Conservation (phyloP, 2,888 invertebrate genomes). For the Calephelis perditalis region DNA sequence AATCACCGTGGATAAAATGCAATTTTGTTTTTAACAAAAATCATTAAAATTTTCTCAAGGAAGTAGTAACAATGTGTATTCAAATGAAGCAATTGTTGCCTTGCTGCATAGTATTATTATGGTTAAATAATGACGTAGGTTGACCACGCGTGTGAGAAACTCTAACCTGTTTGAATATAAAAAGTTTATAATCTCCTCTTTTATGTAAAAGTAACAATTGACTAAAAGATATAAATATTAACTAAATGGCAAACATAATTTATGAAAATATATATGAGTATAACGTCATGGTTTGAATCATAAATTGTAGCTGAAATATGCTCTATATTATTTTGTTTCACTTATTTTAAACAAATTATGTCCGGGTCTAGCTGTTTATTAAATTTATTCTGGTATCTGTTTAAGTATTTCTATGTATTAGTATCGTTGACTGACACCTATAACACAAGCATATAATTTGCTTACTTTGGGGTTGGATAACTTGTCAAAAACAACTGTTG, state of each 20-base stretch:
- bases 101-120: slow-evolving; percentile 3
- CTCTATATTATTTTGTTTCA: too few relatives aligned
- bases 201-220: background rate
- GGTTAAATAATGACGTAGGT: slow-evolving; percentile 10
- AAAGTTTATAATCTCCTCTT: background rate
- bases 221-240: too few relatives aligned
- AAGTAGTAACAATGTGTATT: slow-evolving; percentile 5
- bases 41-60: slow-evolving; percentile 7
- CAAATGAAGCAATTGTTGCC: slow-evolving; percentile 10
- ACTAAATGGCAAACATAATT: slow-evolving; percentile 20
- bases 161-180: background rate
- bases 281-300: too few relatives aligned
- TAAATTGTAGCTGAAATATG: too few relatives aligned
- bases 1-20: background rate
- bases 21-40: background rate
- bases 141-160: slow-evolving; percentile 4
- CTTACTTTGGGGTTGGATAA: too few relatives aligned
- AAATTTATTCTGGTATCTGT: too few relatives aligned
- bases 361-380: too few relatives aligned
- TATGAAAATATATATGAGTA: slow-evolving; percentile 3
- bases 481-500: too few relatives aligned
- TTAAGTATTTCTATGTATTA: too few relatives aligned
- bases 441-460: too few relatives aligned
- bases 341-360: too few relatives aligned
- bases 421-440: too few relatives aligned